Evolutionary conservation across 2,797 vertebrate genomes (phyloP).

Genomic region (Acanthurus lineatus): DNA sequence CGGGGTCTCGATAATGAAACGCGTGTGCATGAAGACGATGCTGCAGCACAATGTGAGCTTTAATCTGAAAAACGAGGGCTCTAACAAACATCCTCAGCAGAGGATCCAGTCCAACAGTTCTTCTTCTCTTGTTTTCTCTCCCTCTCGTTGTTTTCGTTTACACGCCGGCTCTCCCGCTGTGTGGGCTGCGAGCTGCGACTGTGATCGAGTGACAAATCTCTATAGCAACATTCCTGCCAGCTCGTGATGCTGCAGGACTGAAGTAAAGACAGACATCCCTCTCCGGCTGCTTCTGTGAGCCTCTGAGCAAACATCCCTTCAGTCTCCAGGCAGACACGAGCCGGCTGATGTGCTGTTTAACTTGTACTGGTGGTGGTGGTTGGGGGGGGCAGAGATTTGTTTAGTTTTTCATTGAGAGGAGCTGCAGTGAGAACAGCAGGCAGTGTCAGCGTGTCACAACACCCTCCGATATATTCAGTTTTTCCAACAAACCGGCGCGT

Average conservation of each 20-base stretch:
- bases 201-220: constrained; percentile 42
- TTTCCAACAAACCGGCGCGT: not conserved
- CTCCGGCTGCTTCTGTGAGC: too few species aligned
- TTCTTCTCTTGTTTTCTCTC: constrained; percentile 17
- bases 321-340: constrained; percentile 13
- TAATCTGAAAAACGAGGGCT: constrained; percentile 14
- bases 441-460: constrained; percentile 11
- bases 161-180: constrained; percentile 20
- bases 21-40: not conserved
- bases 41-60: constrained; percentile 9
- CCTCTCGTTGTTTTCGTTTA: constrained; percentile 20
- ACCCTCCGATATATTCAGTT: constrained; percentile 13
- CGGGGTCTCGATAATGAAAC: constrained; percentile 50
- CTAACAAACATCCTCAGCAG: not conserved
- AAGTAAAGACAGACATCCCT: too few species aligned
- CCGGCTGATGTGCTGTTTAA: constrained; percentile 48
- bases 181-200: constrained; percentile 19
- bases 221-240: constrained; percentile 14
- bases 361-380: constrained; percentile 38
- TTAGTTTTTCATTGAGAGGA: constrained; percentile 58
- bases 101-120: not conserved
- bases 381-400: constrained; percentile 44
- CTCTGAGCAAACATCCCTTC: constrained; percentile 25
- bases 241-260: too few species aligned
- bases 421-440: constrained; percentile 48